Percentiles rank a stretch among this genome's conserved stretches.
Evolutionary conservation across 2,113 vertebrate species (phyloP).

Genomic region (Corydoras sp.): DNA sequence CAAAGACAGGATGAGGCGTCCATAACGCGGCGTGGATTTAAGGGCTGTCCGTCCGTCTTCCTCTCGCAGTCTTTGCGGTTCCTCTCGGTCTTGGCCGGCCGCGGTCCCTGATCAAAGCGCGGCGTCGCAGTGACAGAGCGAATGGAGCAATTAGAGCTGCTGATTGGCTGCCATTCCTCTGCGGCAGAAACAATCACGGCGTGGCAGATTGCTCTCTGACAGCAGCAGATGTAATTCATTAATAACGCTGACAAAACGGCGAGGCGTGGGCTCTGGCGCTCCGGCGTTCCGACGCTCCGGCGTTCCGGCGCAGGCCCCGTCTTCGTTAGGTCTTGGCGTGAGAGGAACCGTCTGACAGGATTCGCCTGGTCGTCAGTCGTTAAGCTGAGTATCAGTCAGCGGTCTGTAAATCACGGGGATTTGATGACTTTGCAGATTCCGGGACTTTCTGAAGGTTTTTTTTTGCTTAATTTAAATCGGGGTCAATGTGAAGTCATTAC

Average conservation of each 20-base stretch:
- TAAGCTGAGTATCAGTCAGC: too few relatives aligned
- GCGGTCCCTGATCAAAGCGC: slow-evolving; percentile 62
- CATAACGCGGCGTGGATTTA: not conserved
- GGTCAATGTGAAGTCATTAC: too few relatives aligned
- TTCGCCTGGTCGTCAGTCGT: not conserved
- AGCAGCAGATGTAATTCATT: slow-evolving; percentile 72
- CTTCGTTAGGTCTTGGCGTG: slow-evolving; percentile 53
- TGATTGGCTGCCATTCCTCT: slow-evolving; percentile 64
- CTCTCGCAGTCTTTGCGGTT: slow-evolving; percentile 41
- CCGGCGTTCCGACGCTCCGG: not conserved
- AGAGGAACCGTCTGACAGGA: slow-evolving; percentile 9
- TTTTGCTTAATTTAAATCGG: too few relatives aligned
- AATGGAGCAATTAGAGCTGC: slow-evolving; percentile 67
- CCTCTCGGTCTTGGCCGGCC: slow-evolving; percentile 51
- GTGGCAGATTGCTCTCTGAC: slow-evolving; percentile 69
- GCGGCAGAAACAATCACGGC: slow-evolving; percentile 65
- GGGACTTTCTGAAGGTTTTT: too few relatives aligned
- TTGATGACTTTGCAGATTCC: too few relatives aligned
- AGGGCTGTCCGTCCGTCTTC: not conserved
- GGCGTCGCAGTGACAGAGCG: slow-evolving; percentile 58
- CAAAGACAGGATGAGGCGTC: not conserved
- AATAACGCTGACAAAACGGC: slow-evolving; percentile 65
- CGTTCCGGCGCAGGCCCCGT: slow-evolving; percentile 34
- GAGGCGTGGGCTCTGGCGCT: slow-evolving; percentile 39
- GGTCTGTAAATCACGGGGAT: not conserved